Base-by-base conservation (phyloP, 1,140 invertebrate species). In the Gonioctena quinquepunctata region DNA sequence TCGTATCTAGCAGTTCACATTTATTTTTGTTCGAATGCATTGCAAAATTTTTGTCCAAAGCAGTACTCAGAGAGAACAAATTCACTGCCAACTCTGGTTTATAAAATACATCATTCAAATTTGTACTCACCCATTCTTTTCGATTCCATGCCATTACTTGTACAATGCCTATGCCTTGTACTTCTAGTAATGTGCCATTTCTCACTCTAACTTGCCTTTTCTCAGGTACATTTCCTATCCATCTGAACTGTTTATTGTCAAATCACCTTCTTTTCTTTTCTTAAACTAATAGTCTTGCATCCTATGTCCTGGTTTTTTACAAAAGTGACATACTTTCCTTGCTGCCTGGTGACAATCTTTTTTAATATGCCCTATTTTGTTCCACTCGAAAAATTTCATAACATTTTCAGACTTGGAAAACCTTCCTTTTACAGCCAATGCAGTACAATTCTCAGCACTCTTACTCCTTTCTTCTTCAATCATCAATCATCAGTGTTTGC, bases 381-480 rank as follows among this genome's bases (percentile, higher is more conserved):
- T 7, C 19, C 57, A 60, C 13, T 11, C 18, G 25, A 25, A 25
- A 25, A 16, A 60, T 27, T 60, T 60, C 7, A 60, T 60, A 13
- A 22, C 11, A 6, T 23, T 5, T n/a, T 60, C 25, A 0, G 7
- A 21, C 1, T 21, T 8, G 7, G 18, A 18, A 11, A 6, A 11
- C 18, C 1, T 60, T 60, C 21, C 18, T 22, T 22, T 60, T 13
- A 11, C 5, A 33, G 28, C 8, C n/a, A n/a, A n/a, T n/a, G n/a
- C n/a, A n/a, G n/a, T n/a, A n/a, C n/a, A n/a, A n/a, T n/a, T n/a
- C n/a, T n/a, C n/a, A n/a, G n/a, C 8, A 33, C 61, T 16, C 28
- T 16, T 42, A 63, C 8, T 21, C n/a, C n/a, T 60, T 25, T 23
- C 13, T 25, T 63, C 50, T 66, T 66, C 64, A n/a, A n/a, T n/a